Conservation (phyloP, 2,888 invertebrate genomes). For the Pheosia tremula region DNA sequence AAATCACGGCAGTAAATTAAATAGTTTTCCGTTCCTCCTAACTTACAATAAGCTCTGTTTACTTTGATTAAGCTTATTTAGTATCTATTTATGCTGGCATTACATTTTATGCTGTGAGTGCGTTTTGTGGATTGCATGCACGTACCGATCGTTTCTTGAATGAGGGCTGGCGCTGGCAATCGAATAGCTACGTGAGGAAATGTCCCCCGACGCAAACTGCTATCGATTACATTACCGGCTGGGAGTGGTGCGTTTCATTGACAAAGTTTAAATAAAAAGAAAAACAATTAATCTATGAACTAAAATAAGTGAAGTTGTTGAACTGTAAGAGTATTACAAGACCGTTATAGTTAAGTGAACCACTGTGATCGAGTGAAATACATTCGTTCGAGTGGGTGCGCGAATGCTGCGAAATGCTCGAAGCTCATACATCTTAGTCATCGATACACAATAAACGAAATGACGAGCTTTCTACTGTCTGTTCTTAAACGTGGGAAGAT, state of each 20-base stretch:
- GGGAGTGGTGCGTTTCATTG: constrained; percentile 27
- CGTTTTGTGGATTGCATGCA: constrained; percentile 64
- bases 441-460: constrained; percentile 52
- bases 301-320: background rate
- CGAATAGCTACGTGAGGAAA: constrained; percentile 61
- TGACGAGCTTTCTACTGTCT: constrained; percentile 42
- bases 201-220: constrained; percentile 51
- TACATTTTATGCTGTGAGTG: constrained; percentile 39
- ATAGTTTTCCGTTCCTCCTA: background rate
- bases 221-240: constrained; percentile 52
- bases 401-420: constrained; percentile 13
- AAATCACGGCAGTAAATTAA: background rate
- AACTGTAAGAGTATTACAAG: background rate
- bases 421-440: constrained; percentile 30
- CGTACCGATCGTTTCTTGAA: constrained; percentile 58
- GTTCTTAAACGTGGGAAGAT: constrained; percentile 50
- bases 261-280: constrained; percentile 20
- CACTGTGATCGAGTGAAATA: constrained; percentile 17
- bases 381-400: constrained; percentile 16
- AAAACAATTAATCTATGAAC: constrained; percentile 9
- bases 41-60: background rate
- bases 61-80: constrained; percentile 7
- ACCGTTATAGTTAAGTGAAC: constrained; percentile 23
- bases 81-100: constrained; percentile 40
- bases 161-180: constrained; percentile 60